Evolutionary conservation across 2,888 invertebrate species (phyloP).

Genomic region (Harpalus rubripes): DNA sequence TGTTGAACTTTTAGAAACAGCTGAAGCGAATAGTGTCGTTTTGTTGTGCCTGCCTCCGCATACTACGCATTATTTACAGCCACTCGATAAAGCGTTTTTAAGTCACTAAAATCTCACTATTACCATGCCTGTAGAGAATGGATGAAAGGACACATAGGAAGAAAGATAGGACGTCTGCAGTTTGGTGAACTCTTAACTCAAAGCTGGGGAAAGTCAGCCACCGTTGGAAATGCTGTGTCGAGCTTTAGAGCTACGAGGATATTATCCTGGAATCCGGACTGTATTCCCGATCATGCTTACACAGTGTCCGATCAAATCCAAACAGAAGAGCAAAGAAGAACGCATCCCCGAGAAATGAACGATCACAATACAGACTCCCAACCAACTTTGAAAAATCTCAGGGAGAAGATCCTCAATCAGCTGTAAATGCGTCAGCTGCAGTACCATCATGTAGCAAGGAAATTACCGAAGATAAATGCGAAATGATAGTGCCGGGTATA

Average conservation of each 20-base stretch:
- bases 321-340: conserved; percentile 6
- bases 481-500: conserved; percentile 57
- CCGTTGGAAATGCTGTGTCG: conserved; percentile 67
- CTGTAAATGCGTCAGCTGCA: conserved; percentile 49
- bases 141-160: conserved; percentile 67
- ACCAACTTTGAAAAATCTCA: conserved; percentile 58
- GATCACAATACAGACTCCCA: conserved; percentile 52
- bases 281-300: conserved; percentile 68
- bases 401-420: conserved; percentile 32
- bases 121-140: conserved; percentile 67
- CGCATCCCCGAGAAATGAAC: conserved; percentile 24
- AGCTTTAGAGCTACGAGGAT: conserved; percentile 66
- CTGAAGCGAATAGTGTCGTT: conserved; percentile 71
- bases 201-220: conserved; percentile 68
- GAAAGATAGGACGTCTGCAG: conserved; percentile 68
- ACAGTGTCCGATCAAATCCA: conserved; percentile 52
- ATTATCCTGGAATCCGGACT: conserved; percentile 62
- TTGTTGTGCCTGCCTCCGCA: conserved; percentile 69
- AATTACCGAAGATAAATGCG: conserved; percentile 58
- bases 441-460: conserved; percentile 64
- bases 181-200: conserved; percentile 68
- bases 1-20: conserved; percentile 69
- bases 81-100: conserved; percentile 70
- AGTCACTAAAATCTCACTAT: conserved; percentile 70
- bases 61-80: conserved; percentile 71